Percentiles rank a stretch among this genome's conserved stretches.
Evolutionary conservation across 2,888 invertebrate species (phyloP).

Genomic region (Leucophora obtusa): DNA sequence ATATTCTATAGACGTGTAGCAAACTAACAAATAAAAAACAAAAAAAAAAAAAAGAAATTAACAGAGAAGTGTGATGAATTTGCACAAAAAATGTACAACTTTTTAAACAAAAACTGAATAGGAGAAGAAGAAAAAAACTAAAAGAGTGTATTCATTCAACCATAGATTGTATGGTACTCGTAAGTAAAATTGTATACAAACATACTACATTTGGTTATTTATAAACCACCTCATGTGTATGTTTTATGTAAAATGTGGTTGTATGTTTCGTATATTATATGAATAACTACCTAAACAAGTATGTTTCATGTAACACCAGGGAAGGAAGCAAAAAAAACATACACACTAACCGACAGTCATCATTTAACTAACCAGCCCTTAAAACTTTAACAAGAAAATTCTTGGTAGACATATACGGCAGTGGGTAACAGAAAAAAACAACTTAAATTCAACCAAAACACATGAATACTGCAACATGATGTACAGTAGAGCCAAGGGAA

Average conservation of each 20-base stretch:
- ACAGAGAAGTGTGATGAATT: constrained; percentile 45
- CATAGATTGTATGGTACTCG: not conserved
- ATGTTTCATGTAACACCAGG: constrained; percentile 10
- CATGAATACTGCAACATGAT: constrained; percentile 45
- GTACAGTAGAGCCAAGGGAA: not conserved
- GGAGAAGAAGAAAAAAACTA: not conserved
- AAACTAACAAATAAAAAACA: not conserved
- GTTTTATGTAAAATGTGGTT: not conserved
- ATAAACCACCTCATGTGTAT: not conserved
- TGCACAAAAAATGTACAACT: constrained; percentile 15
- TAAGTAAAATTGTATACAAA: not conserved
- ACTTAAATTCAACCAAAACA: constrained; percentile 17
- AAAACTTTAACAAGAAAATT: constrained; percentile 35
- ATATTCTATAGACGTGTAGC: too few relatives aligned
- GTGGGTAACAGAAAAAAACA: not conserved
- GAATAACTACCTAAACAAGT: constrained; percentile 12
- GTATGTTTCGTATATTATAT: not conserved
- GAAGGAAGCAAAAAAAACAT: not conserved
- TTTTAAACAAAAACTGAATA: not conserved
- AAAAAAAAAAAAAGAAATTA: constrained; percentile 15
- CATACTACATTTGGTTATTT: not conserved
- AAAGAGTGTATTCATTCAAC: constrained; percentile 5
- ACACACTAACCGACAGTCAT: constrained; percentile 27
- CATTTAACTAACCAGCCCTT: constrained; percentile 41
- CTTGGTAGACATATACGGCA: not conserved